Evolutionary conservation across 2,888 invertebrate genomes (phyloP).

Genomic region (Epiblema foenella): DNA sequence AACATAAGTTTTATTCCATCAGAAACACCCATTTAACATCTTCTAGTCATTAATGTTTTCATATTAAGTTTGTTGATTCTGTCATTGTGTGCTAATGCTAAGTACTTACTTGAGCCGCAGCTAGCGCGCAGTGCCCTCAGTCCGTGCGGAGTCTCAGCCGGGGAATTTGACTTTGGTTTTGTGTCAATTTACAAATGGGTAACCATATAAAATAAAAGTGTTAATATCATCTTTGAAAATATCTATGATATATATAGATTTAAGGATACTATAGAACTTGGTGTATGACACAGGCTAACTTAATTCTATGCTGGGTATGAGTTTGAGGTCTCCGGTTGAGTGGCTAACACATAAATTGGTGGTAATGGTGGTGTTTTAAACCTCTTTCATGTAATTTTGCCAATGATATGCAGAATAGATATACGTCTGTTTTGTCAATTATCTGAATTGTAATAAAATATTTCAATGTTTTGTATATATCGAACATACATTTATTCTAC

Average conservation of each 20-base stretch:
- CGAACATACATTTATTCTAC: too few species aligned
- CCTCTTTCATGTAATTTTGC: not conserved
- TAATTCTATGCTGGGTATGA: slow-evolving; percentile 3
- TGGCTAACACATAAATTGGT: not conserved
- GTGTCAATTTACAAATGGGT: slow-evolving; percentile 85
- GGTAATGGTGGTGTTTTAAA: not conserved
- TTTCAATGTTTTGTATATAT: too few species aligned
- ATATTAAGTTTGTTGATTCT: not conserved
- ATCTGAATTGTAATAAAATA: too few species aligned
- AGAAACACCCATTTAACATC: too few species aligned
- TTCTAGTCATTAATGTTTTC: not conserved
- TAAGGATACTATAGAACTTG: slow-evolving; percentile 41
- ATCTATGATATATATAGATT: slow-evolving; percentile 51
- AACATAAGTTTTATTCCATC: too few species aligned
- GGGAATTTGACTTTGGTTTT: slow-evolving; percentile 83
- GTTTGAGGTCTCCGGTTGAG: slow-evolving; percentile 20
- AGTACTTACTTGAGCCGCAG: slow-evolving; percentile 75
- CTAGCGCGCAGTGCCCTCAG: slow-evolving; percentile 56
- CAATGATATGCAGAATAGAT: not conserved
- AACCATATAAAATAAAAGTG: slow-evolving; percentile 85
- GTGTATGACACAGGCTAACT: slow-evolving; percentile 20
- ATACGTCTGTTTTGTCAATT: too few species aligned
- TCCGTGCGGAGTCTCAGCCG: slow-evolving; percentile 69
- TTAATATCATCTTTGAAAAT: slow-evolving; percentile 83
- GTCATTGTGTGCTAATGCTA: slow-evolving; percentile 60